phyloP scores from a whole-genome alignment of 2,113 vertebrate species.

The Tinamus guttatus region DNA sequence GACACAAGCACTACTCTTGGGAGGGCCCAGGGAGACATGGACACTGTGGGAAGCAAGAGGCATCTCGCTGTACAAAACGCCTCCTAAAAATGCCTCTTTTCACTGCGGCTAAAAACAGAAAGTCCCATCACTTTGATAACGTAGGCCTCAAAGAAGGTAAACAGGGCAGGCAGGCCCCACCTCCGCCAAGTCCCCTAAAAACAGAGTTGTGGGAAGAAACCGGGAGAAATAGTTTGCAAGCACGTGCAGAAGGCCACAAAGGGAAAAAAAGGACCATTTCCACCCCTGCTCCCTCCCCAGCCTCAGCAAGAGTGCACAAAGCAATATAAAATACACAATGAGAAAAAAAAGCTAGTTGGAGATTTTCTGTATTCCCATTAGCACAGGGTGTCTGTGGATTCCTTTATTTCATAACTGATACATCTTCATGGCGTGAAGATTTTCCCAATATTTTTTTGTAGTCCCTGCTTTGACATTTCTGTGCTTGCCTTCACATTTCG shows the following conservation, averaged over 20 bases:
- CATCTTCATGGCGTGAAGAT: neutral
- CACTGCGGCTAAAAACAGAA: neutral
- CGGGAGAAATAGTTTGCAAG: neutral
- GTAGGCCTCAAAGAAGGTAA: neutral
- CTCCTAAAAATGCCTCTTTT: neutral
- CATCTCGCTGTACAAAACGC: neutral
- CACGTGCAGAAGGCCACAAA: neutral
- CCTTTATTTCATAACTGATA: neutral
- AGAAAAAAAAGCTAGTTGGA: neutral
- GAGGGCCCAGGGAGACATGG: neutral
- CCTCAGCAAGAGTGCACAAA: neutral
- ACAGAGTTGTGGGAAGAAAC: neutral
- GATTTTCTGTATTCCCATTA: neutral
- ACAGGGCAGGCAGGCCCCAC: neutral
- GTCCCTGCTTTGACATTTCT: neutral
- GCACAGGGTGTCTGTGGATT: neutral
- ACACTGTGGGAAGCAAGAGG: neutral
- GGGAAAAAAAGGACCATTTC: neutral
- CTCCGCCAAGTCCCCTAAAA: neutral
- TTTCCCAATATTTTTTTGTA: neutral
- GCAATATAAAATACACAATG: neutral
- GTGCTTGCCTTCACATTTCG: neutral
- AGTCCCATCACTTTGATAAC: neutral
- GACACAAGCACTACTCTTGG: neutral
- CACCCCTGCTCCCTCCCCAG: neutral